phyloP scores from a whole-genome alignment of 2,888 invertebrate genomes.

The Linnaemya tessellans region DNA sequence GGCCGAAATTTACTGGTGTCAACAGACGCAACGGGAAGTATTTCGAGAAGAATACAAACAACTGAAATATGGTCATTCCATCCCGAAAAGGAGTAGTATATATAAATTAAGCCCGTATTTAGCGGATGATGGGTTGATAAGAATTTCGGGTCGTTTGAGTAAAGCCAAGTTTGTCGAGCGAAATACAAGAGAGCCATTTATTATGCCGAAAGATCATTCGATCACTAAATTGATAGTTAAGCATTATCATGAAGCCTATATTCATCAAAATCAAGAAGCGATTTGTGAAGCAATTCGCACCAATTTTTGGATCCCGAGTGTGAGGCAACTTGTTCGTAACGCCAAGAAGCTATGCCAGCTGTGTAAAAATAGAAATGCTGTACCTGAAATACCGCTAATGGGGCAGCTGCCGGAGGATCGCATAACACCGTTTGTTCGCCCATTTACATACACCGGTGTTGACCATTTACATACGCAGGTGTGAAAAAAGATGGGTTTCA shows the following conservation, averaged over 20 bases:
- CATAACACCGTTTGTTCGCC: background rate
- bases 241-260: background rate
- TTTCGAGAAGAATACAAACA: slow-evolving; percentile 7
- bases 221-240: background rate
- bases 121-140: background rate
- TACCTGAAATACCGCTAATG: slow-evolving; percentile 7
- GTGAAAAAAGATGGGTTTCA: slow-evolving; percentile 48
- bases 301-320: slow-evolving; percentile 5
- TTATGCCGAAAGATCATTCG: slow-evolving; percentile 17
- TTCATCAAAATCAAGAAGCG: too few species aligned
- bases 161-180: background rate
- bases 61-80: background rate
- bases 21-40: slow-evolving; percentile 16
- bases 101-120: background rate
- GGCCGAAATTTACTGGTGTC: slow-evolving; percentile 33
- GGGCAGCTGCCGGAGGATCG: slow-evolving; percentile 12
- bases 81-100: slow-evolving; percentile 10
- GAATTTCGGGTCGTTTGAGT: background rate
- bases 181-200: slow-evolving; percentile 8
- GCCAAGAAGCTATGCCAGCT: background rate
- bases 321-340: background rate
- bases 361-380: background rate
- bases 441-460: slow-evolving; percentile 34
- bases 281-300: background rate
- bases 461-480: slow-evolving; percentile 40